These are phyloP conservation scores for Lamprotornis superbus DNA, from an alignment of 2,113 vertebrate genomes.

Conservation along the genomic window DNA sequence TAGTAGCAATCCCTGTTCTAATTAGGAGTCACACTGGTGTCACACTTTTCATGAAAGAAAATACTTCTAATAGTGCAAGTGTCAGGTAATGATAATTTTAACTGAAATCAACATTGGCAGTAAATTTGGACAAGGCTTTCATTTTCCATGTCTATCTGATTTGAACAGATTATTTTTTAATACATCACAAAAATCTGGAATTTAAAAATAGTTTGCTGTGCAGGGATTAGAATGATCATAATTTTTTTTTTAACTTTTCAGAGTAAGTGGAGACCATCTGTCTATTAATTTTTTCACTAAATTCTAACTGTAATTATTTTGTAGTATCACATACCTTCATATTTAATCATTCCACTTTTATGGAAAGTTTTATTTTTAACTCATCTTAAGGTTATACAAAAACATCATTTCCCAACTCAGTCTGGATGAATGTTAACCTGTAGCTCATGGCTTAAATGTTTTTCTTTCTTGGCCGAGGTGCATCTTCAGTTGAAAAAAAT, in stretches of 20 bases:
- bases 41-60: not conserved
- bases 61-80: not conserved
- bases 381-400: not conserved
- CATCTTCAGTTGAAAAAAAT: not conserved
- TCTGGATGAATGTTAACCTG: not conserved
- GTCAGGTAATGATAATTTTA: not conserved
- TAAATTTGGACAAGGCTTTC: not conserved
- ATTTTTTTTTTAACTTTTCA: not conserved
- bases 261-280: slow-evolving; percentile 4
- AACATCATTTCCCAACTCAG: not conserved
- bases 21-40: not conserved
- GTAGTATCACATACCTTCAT: not conserved
- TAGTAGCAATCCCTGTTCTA: not conserved
- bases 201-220: slow-evolving; percentile 11
- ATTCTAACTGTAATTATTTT: slow-evolving; percentile 31
- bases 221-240: not conserved
- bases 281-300: not conserved
- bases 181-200: not conserved
- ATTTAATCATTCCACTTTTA: not conserved
- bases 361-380: not conserved
- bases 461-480: not conserved
- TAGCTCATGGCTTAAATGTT: not conserved
- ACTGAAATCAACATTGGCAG: not conserved
- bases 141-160: not conserved
- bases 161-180: slow-evolving; percentile 13